phyloP scores from a whole-genome alignment of 2,113 vertebrate genomes.

The Pseudorasbora parva region DNA sequence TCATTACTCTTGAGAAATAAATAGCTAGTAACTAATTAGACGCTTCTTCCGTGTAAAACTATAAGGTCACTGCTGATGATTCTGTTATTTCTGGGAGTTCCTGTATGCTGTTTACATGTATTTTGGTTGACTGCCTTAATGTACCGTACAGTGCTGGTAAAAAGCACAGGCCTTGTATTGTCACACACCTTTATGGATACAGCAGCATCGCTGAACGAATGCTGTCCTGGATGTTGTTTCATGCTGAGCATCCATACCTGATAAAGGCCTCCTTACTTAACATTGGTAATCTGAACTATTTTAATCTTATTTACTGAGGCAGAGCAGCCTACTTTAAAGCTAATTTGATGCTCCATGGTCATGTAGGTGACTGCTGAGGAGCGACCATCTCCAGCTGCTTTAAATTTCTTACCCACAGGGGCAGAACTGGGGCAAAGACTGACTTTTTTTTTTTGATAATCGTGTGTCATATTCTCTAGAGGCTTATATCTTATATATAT shows the following conservation, averaged over 20 bases:
- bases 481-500: not conserved
- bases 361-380: constrained; percentile 48
- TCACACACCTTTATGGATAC: not conserved
- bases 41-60: too few relatives aligned
- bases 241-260: not conserved
- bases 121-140: too few relatives aligned
- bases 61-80: too few relatives aligned
- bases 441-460: not conserved
- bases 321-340: constrained; percentile 34
- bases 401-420: constrained; percentile 50
- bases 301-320: constrained; percentile 21
- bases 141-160: too few relatives aligned
- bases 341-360: constrained; percentile 57
- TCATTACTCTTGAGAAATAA: too few relatives aligned
- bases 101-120: too few relatives aligned
- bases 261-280: not conserved
- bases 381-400: constrained; percentile 48
- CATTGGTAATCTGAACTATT: not conserved
- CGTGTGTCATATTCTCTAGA: not conserved
- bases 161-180: not conserved
- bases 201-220: not conserved
- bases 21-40: too few relatives aligned
- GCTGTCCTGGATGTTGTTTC: not conserved
- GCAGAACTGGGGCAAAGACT: constrained; percentile 9
- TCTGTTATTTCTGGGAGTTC: too few relatives aligned